These are phyloP conservation scores for Periophthalmodon schlosseri DNA, from an alignment of 2,113 vertebrate species.

Conservation along the genomic window DNA sequence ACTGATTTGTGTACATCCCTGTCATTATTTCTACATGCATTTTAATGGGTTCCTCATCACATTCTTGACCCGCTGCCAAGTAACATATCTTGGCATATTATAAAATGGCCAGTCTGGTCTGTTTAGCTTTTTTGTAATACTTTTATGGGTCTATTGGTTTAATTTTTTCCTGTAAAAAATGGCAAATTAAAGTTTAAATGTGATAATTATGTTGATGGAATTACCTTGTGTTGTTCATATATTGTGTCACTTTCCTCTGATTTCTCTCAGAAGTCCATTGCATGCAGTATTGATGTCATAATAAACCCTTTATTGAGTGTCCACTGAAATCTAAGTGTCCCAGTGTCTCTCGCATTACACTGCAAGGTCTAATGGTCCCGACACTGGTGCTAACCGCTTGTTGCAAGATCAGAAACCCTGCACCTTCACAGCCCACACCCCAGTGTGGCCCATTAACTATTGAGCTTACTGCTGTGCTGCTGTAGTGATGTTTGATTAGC, in stretches of 20 bases:
- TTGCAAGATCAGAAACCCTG: constrained; percentile 44
- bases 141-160: too few species aligned
- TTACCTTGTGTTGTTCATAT: background rate
- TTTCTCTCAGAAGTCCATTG: background rate
- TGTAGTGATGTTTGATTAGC: constrained; percentile 32
- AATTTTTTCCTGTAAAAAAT: too few species aligned
- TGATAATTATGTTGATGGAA: background rate
- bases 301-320: constrained; percentile 18
- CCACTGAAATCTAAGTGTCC: constrained; percentile 8
- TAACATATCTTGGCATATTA: too few species aligned
- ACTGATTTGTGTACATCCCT: too few species aligned
- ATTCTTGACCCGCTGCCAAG: too few species aligned
- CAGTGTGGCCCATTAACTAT: constrained; percentile 37
- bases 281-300: constrained; percentile 10
- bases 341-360: constrained; percentile 40
- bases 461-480: constrained; percentile 21
- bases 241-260: background rate
- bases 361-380: constrained; percentile 4
- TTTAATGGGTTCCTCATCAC: background rate
- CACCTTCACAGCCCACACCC: constrained; percentile 35
- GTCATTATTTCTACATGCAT: too few species aligned
- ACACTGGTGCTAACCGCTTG: background rate
- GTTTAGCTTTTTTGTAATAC: too few species aligned
- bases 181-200: too few species aligned
- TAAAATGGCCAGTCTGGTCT: too few species aligned